A percentile compares a stretch with the other conserved stretches of the same genome.
Evolutionary conservation across 2,888 invertebrate species (phyloP).

Genomic region (Candidula unifasciata): DNA sequence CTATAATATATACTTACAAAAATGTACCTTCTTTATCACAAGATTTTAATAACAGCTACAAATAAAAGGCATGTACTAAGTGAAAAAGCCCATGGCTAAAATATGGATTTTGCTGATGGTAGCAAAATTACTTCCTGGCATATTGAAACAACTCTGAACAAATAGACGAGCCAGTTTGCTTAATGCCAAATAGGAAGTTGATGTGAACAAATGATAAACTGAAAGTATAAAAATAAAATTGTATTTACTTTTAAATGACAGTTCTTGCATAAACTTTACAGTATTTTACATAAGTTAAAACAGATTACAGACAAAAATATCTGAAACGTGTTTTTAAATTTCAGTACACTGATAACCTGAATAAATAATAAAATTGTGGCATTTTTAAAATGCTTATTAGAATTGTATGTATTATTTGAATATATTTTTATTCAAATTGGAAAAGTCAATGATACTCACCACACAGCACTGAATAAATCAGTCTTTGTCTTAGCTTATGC

Average conservation of each 20-base stretch:
- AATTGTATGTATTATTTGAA: too few relatives aligned
- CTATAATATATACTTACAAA: not conserved
- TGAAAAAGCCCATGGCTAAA: not conserved
- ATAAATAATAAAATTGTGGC: not conserved
- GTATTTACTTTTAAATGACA: not conserved
- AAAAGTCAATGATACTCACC: too few relatives aligned
- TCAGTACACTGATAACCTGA: not conserved
- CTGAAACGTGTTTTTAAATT: not conserved
- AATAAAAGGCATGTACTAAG: not conserved
- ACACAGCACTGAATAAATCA: too few relatives aligned
- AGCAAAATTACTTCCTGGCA: constrained; percentile 35
- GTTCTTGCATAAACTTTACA: constrained; percentile 16
- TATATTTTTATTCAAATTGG: too few relatives aligned
- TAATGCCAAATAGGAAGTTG: constrained; percentile 34
- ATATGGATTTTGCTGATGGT: constrained; percentile 1
- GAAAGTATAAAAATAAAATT: not conserved
- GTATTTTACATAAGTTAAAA: constrained; percentile 14
- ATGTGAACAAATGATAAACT: not conserved
- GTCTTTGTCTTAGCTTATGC: too few relatives aligned
- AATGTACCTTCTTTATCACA: not conserved
- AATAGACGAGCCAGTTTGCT: constrained; percentile 16
- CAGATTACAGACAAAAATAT: not conserved
- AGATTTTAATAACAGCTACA: not conserved
- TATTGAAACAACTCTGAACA: constrained; percentile 36
- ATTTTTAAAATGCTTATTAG: too few relatives aligned